Evolutionary conservation across 2,797 vertebrate species (phyloP), one percentile per base, ranked within the genome.

Genomic region (Distichodus sexfasciatus): DNA sequence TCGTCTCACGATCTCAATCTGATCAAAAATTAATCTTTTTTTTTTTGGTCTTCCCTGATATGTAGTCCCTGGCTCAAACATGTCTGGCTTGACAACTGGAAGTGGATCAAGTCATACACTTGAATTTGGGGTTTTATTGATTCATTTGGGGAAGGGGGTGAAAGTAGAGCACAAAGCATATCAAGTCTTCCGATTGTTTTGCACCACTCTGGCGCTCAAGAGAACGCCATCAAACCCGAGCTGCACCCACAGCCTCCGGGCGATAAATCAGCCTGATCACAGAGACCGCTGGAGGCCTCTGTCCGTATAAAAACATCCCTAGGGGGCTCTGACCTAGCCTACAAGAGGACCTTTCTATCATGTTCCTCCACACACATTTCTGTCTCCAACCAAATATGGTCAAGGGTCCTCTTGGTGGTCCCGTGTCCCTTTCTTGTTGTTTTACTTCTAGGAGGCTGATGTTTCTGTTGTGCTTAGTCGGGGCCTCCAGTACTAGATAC

Each of bases 351-450:
- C 57, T 65, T 73, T 40, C 58, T 66, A 70, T 79, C 70, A 69
- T 1, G n/a, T 41, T 64, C 63, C 48, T 69, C 60, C 66, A 80
- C 69, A 70, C 70, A 78, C 31, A 69, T 67, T 73, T 77, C 58
- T 24, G 17, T 4, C 44, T 53, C 31, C 60, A 60, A 51, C 64
- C 69, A 81, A 66, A 75, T 77, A 72, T 79, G 75, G 69, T 71
- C 29, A 77, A 64, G 47, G 50, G 57, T 53, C 86, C 83, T 76
- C 75, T 79, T 84, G 88, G 86, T 87, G 86, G 86, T 87, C 86
- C 74, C 55, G 58, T 7, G 31, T 79, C 79, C 79, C 81, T 79
- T 87, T 80, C 66, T 38, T 66, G 65, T 74, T 77, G 66, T 77
- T 78, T 72, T 77, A 85, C 83, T 83, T 87, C 78, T 82, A 70